phyloP scores from a whole-genome alignment of 1,140 invertebrate species.

The Andricus grossulariae region DNA sequence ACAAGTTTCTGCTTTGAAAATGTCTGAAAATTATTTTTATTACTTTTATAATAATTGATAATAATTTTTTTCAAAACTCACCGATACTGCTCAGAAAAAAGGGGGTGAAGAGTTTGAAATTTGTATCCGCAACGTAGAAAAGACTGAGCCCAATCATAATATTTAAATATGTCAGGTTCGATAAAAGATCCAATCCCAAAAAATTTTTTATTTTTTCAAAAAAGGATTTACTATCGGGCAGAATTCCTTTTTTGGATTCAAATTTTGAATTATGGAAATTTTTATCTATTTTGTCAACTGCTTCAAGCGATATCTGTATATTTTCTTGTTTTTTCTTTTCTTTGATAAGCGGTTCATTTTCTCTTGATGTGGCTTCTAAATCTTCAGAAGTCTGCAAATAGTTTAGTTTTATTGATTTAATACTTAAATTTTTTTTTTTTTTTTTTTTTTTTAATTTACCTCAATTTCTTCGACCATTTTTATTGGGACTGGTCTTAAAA shows the following conservation, averaged over 20 bases:
- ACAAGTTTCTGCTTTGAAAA: neutral
- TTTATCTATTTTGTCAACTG: neutral
- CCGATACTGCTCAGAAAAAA: constrained; percentile 83
- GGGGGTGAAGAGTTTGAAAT: constrained; percentile 85
- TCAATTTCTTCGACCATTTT: neutral
- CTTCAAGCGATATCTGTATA: neutral
- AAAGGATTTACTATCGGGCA: neutral
- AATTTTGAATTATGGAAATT: neutral
- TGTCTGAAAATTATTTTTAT: constrained; percentile 4
- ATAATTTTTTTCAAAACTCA: constrained; percentile 62
- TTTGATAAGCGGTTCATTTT: neutral
- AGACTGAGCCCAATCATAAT: constrained; percentile 82
- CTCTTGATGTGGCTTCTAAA: neutral
- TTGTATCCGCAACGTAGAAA: constrained; percentile 84
- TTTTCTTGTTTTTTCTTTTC: neutral
- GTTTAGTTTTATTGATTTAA: neutral
- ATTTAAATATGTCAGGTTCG: constrained; percentile 82
- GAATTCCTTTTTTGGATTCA: neutral
- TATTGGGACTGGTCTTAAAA: constrained; percentile 79
- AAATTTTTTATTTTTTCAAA: constrained; percentile 72
- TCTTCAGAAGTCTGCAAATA: no score
- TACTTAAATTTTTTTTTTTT: neutral
- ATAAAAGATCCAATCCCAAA: constrained; percentile 81
- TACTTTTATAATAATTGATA: neutral
- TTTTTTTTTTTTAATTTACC: neutral